phyloP scores from a whole-genome alignment of 2,888 invertebrate species.

The Apamea crenata region DNA sequence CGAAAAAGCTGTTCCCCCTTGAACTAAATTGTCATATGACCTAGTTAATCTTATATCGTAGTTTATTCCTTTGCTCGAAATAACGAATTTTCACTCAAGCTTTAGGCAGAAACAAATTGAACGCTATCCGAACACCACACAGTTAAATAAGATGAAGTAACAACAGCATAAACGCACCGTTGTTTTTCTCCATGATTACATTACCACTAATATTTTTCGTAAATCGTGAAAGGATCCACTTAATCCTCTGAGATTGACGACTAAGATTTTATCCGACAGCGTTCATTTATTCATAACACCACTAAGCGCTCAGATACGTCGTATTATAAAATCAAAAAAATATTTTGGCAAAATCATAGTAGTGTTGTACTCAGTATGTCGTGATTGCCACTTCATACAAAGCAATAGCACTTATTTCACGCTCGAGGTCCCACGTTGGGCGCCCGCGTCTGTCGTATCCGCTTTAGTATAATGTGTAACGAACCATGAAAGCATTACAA shows the following conservation, averaged over 20 bases:
- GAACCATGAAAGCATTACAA: conserved; percentile 79
- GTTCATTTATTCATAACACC: conserved; percentile 56
- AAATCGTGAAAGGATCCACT: conserved; percentile 31
- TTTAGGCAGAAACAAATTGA: neutral
- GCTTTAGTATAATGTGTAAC: conserved; percentile 75
- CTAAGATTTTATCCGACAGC: conserved; percentile 42
- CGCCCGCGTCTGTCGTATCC: conserved; percentile 64
- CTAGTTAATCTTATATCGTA: neutral
- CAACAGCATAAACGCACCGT: conserved; percentile 5
- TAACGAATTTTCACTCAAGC: neutral
- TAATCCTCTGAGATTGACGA: conserved; percentile 48
- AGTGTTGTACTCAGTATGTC: conserved; percentile 44
- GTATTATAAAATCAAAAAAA: conserved; percentile 39
- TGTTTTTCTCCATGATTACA: conserved; percentile 27
- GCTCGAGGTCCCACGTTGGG: conserved; percentile 69
- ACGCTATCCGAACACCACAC: neutral
- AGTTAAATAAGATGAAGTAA: conserved; percentile 21
- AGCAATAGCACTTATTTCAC: conserved; percentile 78
- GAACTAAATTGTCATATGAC: neutral
- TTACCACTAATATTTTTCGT: conserved; percentile 27
- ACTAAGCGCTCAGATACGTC: conserved; percentile 19
- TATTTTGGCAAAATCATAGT: conserved; percentile 54
- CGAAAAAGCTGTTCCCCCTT: neutral
- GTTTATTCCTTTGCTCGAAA: neutral
- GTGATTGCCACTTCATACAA: conserved; percentile 76